These are phyloP conservation scores for Drosophila micromelanica DNA, from an alignment of 1,140 invertebrate genomes.

Conservation along the genomic window DNA sequence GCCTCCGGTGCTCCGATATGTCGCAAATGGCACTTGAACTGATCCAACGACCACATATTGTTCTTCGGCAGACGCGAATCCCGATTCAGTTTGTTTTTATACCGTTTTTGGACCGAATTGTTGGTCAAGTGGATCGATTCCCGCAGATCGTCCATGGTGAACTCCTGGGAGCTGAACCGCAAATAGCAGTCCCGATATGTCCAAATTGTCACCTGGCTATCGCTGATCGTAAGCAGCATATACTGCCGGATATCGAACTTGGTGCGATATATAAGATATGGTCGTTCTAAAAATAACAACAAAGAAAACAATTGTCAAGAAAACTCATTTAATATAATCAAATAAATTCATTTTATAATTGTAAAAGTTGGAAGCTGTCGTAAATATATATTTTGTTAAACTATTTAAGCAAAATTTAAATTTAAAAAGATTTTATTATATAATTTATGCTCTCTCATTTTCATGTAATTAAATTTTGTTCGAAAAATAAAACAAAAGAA, in stretches of 20 bases:
- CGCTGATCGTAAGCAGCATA: slow-evolving; percentile 93
- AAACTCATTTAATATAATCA: too few relatives aligned
- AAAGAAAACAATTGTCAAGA: background rate
- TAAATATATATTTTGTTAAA: too few relatives aligned
- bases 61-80: slow-evolving; percentile 89
- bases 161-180: slow-evolving; percentile 95
- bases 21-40: slow-evolving; percentile 89
- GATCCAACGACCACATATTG: slow-evolving; percentile 94
- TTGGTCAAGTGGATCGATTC: slow-evolving; percentile 96
- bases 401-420: too few relatives aligned
- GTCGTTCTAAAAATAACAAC: slow-evolving; percentile 87
- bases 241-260: slow-evolving; percentile 97
- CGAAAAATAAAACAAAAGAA: too few relatives aligned
- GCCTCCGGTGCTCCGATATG: slow-evolving; percentile 80
- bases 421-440: too few relatives aligned
- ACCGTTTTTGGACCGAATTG: slow-evolving; percentile 95
- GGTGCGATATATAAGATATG: slow-evolving; percentile 93
- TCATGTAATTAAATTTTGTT: too few relatives aligned
- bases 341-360: too few relatives aligned
- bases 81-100: slow-evolving; percentile 88
- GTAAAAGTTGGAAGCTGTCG: too few relatives aligned
- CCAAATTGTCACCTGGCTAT: slow-evolving; percentile 92
- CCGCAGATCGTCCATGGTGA: slow-evolving; percentile 92
- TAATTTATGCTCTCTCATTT: too few relatives aligned
- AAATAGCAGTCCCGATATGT: slow-evolving; percentile 95